These are phyloP conservation scores for Herpetotheres cachinnans DNA, from an alignment of 2,113 vertebrate genomes.

Conservation along the genomic window DNA sequence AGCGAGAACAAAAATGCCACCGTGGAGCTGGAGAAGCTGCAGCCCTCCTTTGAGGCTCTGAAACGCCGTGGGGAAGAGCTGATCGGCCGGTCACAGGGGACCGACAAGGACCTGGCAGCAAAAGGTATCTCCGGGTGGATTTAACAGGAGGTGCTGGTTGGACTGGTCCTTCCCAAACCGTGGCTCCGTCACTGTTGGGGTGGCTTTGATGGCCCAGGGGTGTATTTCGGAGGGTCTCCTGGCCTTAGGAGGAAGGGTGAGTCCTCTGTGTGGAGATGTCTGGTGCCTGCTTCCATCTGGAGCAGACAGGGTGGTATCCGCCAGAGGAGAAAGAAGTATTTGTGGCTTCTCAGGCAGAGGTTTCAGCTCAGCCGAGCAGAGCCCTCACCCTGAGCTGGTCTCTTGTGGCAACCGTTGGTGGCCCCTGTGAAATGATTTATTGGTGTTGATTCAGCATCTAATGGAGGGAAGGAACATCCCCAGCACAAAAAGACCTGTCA, in stretches of 20 bases:
- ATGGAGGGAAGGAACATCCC: background rate
- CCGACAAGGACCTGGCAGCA: slow-evolving; percentile 89
- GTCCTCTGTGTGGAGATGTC: background rate
- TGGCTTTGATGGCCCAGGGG: background rate
- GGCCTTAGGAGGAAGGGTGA: background rate
- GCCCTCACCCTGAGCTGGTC: background rate
- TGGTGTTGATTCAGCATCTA: background rate
- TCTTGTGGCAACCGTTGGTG: background rate
- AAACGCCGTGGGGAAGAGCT: slow-evolving; percentile 92
- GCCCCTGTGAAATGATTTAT: background rate
- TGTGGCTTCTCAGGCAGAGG: background rate
- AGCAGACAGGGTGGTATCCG: background rate
- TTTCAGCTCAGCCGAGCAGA: background rate
- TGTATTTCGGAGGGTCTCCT: background rate
- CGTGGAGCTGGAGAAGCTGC: slow-evolving; percentile 95
- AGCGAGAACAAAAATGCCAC: slow-evolving; percentile 87
- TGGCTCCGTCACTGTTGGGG: accelerated
- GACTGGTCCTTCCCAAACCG: background rate
- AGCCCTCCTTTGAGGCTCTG: slow-evolving; percentile 92
- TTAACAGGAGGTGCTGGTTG: background rate
- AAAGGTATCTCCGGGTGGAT: slow-evolving; percentile 75
- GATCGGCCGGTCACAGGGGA: slow-evolving; percentile 83
- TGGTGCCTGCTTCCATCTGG: background rate
- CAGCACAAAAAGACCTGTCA: slow-evolving; percentile 8
- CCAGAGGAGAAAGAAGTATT: background rate